Evolutionary conservation across 2,113 vertebrate species (phyloP).

Genomic region (Pseudorasbora parva): DNA sequence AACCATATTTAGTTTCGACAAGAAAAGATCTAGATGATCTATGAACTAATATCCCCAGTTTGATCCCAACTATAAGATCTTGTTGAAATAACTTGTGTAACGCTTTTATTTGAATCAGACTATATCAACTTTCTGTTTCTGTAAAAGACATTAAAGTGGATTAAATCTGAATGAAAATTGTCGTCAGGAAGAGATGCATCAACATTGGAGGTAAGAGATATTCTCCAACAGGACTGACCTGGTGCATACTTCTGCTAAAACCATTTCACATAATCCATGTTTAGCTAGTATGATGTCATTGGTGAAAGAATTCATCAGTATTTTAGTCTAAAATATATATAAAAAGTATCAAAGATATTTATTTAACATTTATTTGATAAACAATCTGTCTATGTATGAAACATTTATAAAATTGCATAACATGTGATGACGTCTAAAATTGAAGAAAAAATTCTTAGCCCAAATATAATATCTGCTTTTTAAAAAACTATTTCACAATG

Average conservation of each 20-base stretch:
- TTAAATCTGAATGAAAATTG: not conserved
- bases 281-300: not conserved
- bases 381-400: too few relatives aligned
- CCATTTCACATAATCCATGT: not conserved
- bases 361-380: not conserved
- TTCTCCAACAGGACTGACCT: not conserved
- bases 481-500: too few relatives aligned
- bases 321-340: not conserved
- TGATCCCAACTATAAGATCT: not conserved
- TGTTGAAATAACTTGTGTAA: not conserved
- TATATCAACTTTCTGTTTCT: not conserved
- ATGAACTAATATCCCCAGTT: not conserved
- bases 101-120: not conserved
- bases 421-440: too few relatives aligned
- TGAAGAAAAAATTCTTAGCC: too few relatives aligned
- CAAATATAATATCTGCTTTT: too few relatives aligned
- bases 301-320: not conserved
- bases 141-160: constrained; percentile 1
- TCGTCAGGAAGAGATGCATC: not conserved
- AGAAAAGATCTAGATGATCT: not conserved
- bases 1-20: not conserved
- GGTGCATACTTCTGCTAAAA: not conserved
- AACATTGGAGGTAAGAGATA: constrained; percentile 7
- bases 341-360: not conserved
- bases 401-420: too few relatives aligned